Base-by-base conservation (phyloP, 2,113 vertebrate species). In the Dicaeum eximium region DNA sequence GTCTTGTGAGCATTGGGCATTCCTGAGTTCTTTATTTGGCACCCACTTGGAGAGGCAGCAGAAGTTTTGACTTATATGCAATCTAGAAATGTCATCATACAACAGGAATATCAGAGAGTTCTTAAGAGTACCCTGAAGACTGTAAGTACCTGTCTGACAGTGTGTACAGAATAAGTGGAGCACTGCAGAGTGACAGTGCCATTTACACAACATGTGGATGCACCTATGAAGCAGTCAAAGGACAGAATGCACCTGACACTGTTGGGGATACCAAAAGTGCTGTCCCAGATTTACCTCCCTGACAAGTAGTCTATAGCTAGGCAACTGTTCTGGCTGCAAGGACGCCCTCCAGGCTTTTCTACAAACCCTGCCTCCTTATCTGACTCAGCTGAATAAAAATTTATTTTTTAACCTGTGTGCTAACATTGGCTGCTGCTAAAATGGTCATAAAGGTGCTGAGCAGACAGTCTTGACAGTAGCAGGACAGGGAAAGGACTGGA, bases 321-420 rank as follows among this genome's bases (percentile, higher is more conserved):
- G 31, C 40, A 91, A 57, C 62, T 92, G 24, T 61, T 83, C 20
- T 48, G n/a, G 50, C 86, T 91, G 80, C 77, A 53, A 69, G 91
- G 83, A 90, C 91, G 71, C 79, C 75, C 58, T 92, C 58, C 58
- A 80, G 89, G 75, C 71, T 90, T 92, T 88, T 69, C 71, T 72
- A 50, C 10, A 92, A 88, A 53, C 27, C 12, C 45, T 93, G 35
- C 31, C 53, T 89, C 67, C 66, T 72, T 72, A 16, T 48, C 70
- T 93, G 90, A 85, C 54, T 93, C 79, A 92, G 62, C 53, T 75
- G 54, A 91, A 90, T 57, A 56, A 65, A 50, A 50, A 50, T 27
- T 11, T 38, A 50, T 57, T 94, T 91, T 92, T 79, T 54, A 91
- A 42, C 30, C 42, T 85, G 12, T 54, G 22, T 56, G 78, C 25